These are phyloP conservation scores for Tachuris rubrigastra DNA, from an alignment of 2,113 vertebrate species.

Conservation along the genomic window DNA sequence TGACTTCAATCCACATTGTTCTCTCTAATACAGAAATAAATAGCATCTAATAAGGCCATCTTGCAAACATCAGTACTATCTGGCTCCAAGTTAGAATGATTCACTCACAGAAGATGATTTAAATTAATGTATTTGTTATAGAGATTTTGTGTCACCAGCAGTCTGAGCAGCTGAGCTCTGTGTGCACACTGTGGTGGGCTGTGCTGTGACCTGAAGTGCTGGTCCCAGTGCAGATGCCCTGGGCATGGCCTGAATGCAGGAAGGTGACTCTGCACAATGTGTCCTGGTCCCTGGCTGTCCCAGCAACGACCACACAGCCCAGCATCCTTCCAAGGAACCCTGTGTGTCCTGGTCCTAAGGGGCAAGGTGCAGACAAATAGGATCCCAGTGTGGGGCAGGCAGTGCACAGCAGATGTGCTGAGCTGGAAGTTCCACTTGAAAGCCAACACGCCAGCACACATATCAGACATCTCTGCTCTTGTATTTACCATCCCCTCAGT, in stretches of 20 bases:
- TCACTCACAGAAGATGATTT: not conserved
- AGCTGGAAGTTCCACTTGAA: not conserved
- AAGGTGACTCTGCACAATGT: fast-evolving
- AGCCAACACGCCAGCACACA: not conserved
- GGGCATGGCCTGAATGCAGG: not conserved
- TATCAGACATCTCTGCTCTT: not conserved
- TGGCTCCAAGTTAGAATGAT: conserved; percentile 30
- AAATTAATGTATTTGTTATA: not conserved
- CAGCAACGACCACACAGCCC: not conserved
- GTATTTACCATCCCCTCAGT: not conserved
- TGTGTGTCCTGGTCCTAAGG: not conserved
- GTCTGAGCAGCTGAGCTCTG: not conserved
- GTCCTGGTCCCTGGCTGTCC: not conserved
- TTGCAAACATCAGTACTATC: conserved; percentile 13
- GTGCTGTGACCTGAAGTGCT: not conserved
- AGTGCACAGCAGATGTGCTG: not conserved
- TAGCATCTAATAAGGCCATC: not conserved
- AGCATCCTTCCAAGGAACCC: not conserved
- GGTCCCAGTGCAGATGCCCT: fast-evolving
- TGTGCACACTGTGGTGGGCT: fast-evolving
- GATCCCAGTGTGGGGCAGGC: not conserved
- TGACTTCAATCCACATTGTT: conserved; percentile 7
- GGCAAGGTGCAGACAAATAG: not conserved
- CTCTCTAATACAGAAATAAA: conserved; percentile 26
- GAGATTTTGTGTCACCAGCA: not conserved